Evolutionary conservation across 2,797 vertebrate genomes (phyloP).

Genomic region (Holocentrus rufus): DNA sequence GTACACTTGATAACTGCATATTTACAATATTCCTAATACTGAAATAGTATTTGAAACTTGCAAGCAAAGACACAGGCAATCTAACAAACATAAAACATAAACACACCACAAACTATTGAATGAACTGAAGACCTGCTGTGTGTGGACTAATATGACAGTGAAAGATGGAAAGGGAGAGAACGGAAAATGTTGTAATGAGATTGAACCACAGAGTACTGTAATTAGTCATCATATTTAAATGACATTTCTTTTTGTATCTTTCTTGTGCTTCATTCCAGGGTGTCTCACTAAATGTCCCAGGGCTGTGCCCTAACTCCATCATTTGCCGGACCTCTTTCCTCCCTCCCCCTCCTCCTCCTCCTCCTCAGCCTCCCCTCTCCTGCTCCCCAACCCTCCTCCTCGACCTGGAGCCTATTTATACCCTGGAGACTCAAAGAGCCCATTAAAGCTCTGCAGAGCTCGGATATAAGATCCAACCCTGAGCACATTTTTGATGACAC

Average conservation of each 20-base stretch:
- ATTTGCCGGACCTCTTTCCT: constrained; percentile 62
- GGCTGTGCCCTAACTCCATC: constrained; percentile 66
- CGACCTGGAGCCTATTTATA: constrained; percentile 75
- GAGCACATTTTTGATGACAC: constrained; percentile 41
- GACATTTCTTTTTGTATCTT: constrained; percentile 8
- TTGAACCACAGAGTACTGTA: neutral
- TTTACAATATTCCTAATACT: neutral
- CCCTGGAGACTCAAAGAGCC: constrained; percentile 65
- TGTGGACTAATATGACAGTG: neutral
- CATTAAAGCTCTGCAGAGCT: constrained; percentile 58
- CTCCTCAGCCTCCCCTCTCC: constrained; percentile 1
- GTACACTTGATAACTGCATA: neutral
- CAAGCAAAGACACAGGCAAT: neutral
- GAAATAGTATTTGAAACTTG: neutral
- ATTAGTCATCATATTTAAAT: neutral
- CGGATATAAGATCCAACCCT: constrained; percentile 43
- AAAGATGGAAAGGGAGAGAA: neutral
- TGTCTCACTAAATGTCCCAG: constrained; percentile 11
- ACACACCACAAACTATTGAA: neutral
- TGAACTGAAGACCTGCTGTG: neutral
- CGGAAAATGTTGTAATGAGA: neutral
- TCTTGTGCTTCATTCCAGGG: constrained; percentile 58
- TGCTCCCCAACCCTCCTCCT: constrained; percentile 59
- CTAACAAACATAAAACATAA: neutral
- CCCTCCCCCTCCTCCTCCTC: neutral